A percentile compares a stretch with the other conserved stretches of the same genome.
These are phyloP conservation scores for Mesorhabditis sp. DNA, from an alignment of 2,888 invertebrate genomes.

Conservation along the genomic window DNA sequence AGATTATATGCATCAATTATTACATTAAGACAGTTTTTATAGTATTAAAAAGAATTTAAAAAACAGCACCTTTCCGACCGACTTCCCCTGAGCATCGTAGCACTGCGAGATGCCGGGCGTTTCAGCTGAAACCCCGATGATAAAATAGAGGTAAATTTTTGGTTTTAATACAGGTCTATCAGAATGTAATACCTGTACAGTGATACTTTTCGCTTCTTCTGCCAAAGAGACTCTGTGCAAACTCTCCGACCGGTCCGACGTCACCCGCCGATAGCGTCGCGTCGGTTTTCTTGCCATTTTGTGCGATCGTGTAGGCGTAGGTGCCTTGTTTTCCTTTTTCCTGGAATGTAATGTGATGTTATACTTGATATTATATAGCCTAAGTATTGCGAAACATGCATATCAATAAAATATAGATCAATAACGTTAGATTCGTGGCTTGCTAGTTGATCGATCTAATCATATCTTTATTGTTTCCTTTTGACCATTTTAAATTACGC, in stretches of 20 bases:
- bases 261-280: slow-evolving; percentile 48
- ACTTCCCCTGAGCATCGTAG: slow-evolving; percentile 54
- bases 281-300: slow-evolving; percentile 51
- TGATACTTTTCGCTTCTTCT: slow-evolving; percentile 53
- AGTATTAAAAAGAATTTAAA: background rate
- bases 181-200: slow-evolving; percentile 40
- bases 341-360: slow-evolving; percentile 18
- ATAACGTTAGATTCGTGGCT: too few species aligned
- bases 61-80: slow-evolving; percentile 44
- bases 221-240: slow-evolving; percentile 49
- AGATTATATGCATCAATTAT: background rate
- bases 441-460: too few species aligned
- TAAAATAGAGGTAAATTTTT: slow-evolving; percentile 3
- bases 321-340: slow-evolving; percentile 49
- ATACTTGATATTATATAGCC: too few species aligned
- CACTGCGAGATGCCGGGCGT: slow-evolving; percentile 57
- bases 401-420: too few species aligned
- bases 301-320: slow-evolving; percentile 53
- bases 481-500: too few species aligned
- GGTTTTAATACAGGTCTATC: background rate
- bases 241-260: slow-evolving; percentile 36
- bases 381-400: too few species aligned
- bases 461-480: too few species aligned
- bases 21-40: background rate
- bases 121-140: slow-evolving; percentile 32